phyloP scores from a whole-genome alignment of 2,113 vertebrate species.

The Hipposideros armiger region DNA sequence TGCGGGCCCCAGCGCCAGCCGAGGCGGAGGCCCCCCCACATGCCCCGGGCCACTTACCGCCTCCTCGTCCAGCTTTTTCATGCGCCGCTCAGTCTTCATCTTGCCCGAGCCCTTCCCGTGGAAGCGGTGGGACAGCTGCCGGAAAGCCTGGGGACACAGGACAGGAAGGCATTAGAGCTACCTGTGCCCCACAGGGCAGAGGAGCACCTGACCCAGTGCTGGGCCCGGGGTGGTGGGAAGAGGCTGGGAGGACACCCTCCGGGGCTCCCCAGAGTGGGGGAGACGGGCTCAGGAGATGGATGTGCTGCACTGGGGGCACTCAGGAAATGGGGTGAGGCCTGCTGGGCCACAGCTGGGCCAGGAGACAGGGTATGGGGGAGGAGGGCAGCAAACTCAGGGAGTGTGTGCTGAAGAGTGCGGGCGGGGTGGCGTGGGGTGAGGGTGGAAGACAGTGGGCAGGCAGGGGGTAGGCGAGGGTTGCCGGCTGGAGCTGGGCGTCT shows the following conservation, averaged over 20 bases:
- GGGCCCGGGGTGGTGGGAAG: not conserved
- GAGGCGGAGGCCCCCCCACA: rapidly evolving
- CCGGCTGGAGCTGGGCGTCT: not conserved
- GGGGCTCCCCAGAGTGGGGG: not conserved
- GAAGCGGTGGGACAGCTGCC: constrained; percentile 96
- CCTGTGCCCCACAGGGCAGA: rapidly evolving
- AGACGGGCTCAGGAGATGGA: not conserved
- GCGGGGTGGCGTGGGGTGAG: rapidly evolving
- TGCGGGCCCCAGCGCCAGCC: rapidly evolving
- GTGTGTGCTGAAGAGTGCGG: rapidly evolving
- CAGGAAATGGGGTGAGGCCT: not conserved
- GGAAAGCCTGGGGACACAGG: constrained; percentile 89
- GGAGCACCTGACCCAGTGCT: not conserved
- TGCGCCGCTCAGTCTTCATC: constrained; percentile 96
- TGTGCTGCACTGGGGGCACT: rapidly evolving
- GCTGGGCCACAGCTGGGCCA: not conserved
- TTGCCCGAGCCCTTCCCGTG: constrained; percentile 96
- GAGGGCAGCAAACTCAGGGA: not conserved
- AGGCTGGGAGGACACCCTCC: not conserved
- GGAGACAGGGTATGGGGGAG: not conserved
- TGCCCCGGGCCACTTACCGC: constrained; percentile 84
- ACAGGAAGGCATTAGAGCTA: rapidly evolving
- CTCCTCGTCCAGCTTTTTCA: constrained; percentile 96
- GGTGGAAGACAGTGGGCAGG: rapidly evolving
- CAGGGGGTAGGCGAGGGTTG: rapidly evolving